These are phyloP conservation scores for Pachypsylla venusta DNA, from an alignment of 1,140 invertebrate species.

Conservation along the genomic window DNA sequence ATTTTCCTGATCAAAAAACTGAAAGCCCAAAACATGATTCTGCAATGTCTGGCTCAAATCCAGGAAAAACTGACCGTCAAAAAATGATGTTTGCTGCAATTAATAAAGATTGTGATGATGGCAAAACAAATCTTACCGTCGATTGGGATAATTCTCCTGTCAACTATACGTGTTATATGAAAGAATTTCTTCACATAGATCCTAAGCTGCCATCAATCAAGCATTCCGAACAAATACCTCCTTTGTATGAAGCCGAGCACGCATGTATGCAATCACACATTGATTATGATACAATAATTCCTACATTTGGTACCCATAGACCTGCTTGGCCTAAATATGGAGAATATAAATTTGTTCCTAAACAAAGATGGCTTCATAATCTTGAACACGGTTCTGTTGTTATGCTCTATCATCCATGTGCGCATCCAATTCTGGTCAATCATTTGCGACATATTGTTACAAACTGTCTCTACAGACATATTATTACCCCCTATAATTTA, in stretches of 20 bases:
- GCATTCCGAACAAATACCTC: slow-evolving; percentile 42
- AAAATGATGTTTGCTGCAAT: not conserved
- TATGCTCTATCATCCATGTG: slow-evolving; percentile 79
- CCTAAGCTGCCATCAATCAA: slow-evolving; percentile 34
- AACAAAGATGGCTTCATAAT: slow-evolving; percentile 70
- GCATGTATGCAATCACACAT: slow-evolving; percentile 53
- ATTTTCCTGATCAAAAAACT: not conserved
- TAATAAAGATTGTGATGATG: not conserved
- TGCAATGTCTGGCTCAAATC: slow-evolving; percentile 5
- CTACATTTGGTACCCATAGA: slow-evolving; percentile 57
- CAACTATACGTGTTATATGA: slow-evolving; percentile 48
- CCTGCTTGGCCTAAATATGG: slow-evolving; percentile 70
- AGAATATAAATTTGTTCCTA: slow-evolving; percentile 64
- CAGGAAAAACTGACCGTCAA: not conserved
- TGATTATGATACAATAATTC: slow-evolving; percentile 43
- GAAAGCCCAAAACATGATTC: slow-evolving; percentile 8
- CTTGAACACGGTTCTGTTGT: slow-evolving; percentile 74
- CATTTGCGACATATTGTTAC: slow-evolving; percentile 45
- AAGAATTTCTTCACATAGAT: slow-evolving; percentile 34
- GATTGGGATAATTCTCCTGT: slow-evolving; percentile 53
- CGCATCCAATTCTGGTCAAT: slow-evolving; percentile 47
- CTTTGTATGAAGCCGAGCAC: slow-evolving; percentile 39
- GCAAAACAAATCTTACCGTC: slow-evolving; percentile 44
- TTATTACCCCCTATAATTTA: slow-evolving; percentile 62
- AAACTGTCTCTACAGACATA: slow-evolving; percentile 56